Percentiles rank a stretch among this genome's conserved stretches.
Conservation (phyloP, 2,888 invertebrate species). For the Ametastegia equiseti region DNA sequence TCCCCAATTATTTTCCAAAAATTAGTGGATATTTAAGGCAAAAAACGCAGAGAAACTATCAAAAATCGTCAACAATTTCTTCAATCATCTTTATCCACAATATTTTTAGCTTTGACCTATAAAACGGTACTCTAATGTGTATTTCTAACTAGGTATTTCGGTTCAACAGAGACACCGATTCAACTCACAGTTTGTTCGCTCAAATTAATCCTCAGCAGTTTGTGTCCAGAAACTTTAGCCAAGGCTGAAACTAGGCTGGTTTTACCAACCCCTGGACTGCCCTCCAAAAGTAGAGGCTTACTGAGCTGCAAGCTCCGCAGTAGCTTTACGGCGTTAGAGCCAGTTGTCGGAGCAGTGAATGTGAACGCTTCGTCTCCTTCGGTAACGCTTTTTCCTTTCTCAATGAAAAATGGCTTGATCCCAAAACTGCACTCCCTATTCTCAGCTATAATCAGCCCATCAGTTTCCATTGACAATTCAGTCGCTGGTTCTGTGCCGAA, state of each 20-base stretch:
- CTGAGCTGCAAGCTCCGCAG: conserved; percentile 93
- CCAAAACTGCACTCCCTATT: conserved; percentile 79
- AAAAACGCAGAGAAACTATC: too few species aligned
- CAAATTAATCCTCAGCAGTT: conserved; percentile 94
- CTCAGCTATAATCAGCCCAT: conserved; percentile 73
- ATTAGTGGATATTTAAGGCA: too few species aligned
- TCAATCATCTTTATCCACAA: too few species aligned
- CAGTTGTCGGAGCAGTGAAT: conserved; percentile 88
- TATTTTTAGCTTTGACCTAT: too few species aligned
- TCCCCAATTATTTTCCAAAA: too few species aligned
- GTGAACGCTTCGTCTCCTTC: conserved; percentile 78
- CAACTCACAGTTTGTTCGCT: conserved; percentile 96
- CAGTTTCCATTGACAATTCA: conserved; percentile 46
- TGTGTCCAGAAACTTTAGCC: conserved; percentile 89
- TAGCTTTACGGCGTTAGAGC: conserved; percentile 89
- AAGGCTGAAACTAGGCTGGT: conserved; percentile 95
- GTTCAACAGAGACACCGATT: too few species aligned
- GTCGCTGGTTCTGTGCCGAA: conserved; percentile 50
- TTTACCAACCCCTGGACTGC: conserved; percentile 99
- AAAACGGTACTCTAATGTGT: too few species aligned
- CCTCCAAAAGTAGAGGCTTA: conserved; percentile 96
- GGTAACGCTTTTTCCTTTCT: conserved; percentile 75
- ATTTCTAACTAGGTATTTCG: too few species aligned
- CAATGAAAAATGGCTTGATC: conserved; percentile 87
- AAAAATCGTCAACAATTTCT: too few species aligned